These are phyloP conservation scores for Drosophila kohkoa DNA, from an alignment of 1,140 invertebrate species.

Conservation along the genomic window DNA sequence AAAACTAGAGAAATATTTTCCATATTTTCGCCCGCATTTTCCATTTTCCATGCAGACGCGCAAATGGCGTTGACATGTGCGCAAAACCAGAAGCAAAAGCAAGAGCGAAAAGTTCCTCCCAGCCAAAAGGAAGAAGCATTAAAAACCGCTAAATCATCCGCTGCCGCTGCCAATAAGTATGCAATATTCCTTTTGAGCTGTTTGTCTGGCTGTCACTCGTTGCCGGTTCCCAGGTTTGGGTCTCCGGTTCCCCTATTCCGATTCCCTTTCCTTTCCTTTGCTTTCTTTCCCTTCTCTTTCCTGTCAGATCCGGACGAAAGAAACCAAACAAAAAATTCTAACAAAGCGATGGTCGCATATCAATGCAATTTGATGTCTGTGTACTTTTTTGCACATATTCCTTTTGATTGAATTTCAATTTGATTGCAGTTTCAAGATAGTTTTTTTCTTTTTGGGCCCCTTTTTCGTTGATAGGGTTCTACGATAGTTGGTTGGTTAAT, in stretches of 20 bases:
- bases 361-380: conserved; percentile 71
- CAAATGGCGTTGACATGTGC: conserved; percentile 73
- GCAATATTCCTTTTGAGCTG: conserved; percentile 70
- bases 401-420: conserved; percentile 76
- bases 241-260: background rate
- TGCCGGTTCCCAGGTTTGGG: conserved; percentile 18
- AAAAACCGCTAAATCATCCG: conserved; percentile 78
- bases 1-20: conserved; percentile 33
- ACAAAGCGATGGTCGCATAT: conserved; percentile 66
- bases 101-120: conserved; percentile 26
- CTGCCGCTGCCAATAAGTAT: conserved; percentile 73
- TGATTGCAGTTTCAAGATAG: conserved; percentile 63
- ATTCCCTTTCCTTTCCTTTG: no score
- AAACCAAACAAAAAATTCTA: conserved; percentile 67
- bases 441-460: conserved; percentile 1
- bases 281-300: background rate
- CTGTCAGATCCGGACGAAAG: conserved; percentile 7
- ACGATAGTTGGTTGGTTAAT: conserved; percentile 46
- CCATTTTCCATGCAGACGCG: conserved; percentile 51
- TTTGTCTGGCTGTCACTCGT: conserved; percentile 62
- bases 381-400: conserved; percentile 59
- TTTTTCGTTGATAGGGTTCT: conserved; percentile 10
- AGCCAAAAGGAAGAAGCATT: conserved; percentile 54
- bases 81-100: conserved; percentile 38
- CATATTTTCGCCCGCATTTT: conserved; percentile 46